Evolutionary conservation across 1,140 invertebrate species (phyloP), one percentile per base, ranked within the genome.

Genomic region (Drosophila biarmipes): DNA sequence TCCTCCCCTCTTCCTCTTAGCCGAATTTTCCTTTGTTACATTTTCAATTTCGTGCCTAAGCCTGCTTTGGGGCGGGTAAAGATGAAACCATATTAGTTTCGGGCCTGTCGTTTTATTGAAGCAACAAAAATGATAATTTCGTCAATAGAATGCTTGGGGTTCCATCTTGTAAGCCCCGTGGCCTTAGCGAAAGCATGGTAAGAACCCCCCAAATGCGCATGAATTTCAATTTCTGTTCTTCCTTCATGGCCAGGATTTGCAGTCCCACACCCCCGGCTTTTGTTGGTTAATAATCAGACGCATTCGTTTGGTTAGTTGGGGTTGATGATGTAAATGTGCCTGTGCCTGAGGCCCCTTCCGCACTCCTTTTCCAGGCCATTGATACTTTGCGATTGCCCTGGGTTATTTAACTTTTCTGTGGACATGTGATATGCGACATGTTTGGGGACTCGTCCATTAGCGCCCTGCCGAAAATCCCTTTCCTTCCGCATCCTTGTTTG

Each of bases 91-190:
- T 82, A 87, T 87, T 85, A 89, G 82, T 82, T 87, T 89, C 74
- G 62, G 82, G 64, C 75, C 80, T 86, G 82, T 82, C 84, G 86
- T 89, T 87, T 89, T 72, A 89, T 89, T 89, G 84, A 89, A 79
- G 84, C 74, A 89, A 89, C 84, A 82, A 62, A 87, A 87, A 87
- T 87, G 78, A 87, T 89, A 87, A 87, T 89, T 87, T 79, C 55
- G 66, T 89, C 82, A 79, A 89, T 76, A 89, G 66, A 75, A 86
- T 53, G 64, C 24, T 45, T 29, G 29, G 59, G 63, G 35, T 55
- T 54, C 62, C 76, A 61, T 34, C 62, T 51, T 52, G 55, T 45
- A 69, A 71, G 66, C 57, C 72, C 58, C 45, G 15, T 49, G 43
- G 55, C 46, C 29, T 34, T 54, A 45, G 52, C 55, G 40, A 62